Evolutionary conservation across 2,113 vertebrate genomes (phyloP), one percentile per base, ranked within the genome.

Genomic region (Girardinichthys multiradiatus): DNA sequence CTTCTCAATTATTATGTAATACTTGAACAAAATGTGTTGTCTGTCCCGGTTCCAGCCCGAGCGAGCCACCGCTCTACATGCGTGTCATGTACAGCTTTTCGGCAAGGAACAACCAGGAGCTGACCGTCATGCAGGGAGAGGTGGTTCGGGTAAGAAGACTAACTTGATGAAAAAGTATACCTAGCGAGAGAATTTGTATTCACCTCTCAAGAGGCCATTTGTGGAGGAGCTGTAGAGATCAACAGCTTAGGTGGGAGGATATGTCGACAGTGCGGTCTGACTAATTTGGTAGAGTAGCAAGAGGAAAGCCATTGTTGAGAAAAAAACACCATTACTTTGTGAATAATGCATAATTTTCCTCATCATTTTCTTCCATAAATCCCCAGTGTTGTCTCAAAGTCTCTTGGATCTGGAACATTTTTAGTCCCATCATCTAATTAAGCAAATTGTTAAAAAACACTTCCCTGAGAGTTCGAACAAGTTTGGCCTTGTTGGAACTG

Each of bases 21-120:
- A 42, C 2, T 24, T 2, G 30, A 13, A 73, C 0, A 1, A 24
- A 61, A 28, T 61, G 59, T 63, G 17, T 69, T 31, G 0, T 15
- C 2, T 76, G 28, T 54, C 67, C 15, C 3, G 28, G 26, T 72
- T 86, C 57, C 45, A 92, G 31, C 29, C 24, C 62, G n/a, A 63
- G 24, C 9, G 79, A 91, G 51, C 48, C 70, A 0, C 80, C 74
- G 3, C 64, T 78, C 9, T 17, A 87, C 54, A 95, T 92, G 91
- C 88, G 86, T 39, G 96, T 94, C 59, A 84, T 94, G 0, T 94
- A 95, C 8, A 93, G 96, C 65, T 98, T 98, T 75, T 83, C 92
- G 88, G 95, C 94, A 17, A 94, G 96, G 80, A 98, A 98, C 80
- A 73, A 63, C 0, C 92, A 64, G 77, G 98, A 99, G 86, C 93